phyloP scores from a whole-genome alignment of 2,113 vertebrate genomes.

The Nannospalax galili region DNA sequence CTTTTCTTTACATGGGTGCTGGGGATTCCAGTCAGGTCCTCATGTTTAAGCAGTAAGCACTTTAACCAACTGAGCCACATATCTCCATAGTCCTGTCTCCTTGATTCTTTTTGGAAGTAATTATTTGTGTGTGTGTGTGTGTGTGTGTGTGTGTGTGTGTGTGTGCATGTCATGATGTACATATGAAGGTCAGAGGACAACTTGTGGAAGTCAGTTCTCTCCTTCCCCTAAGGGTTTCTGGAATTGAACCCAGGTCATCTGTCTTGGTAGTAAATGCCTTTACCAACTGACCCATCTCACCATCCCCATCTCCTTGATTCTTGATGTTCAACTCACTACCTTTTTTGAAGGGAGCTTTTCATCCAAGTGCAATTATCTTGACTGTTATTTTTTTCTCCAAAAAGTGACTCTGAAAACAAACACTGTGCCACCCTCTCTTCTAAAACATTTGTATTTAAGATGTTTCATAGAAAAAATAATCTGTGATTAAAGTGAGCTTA shows the following conservation, averaged over 20 bases:
- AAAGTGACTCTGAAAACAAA: constrained; percentile 30
- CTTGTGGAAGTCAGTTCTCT: neutral
- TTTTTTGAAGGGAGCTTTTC: neutral
- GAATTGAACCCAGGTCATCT: neutral
- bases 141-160: neutral
- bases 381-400: neutral
- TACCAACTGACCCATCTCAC: no score
- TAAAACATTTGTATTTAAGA: constrained; percentile 45
- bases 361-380: neutral
- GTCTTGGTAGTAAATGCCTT: neutral
- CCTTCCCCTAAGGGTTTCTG: neutral
- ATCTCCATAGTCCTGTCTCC: neutral
- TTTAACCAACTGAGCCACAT: neutral
- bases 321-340: neutral
- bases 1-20: neutral
- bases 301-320: neutral
- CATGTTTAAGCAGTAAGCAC: no score
- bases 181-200: neutral
- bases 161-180: neutral
- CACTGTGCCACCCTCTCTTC: neutral
- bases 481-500: neutral
- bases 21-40: neutral
- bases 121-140: no score
- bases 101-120: neutral
- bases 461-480: constrained; percentile 39